Conservation (phyloP, 2,113 vertebrate species). For the Lophochroa leadbeateri region DNA sequence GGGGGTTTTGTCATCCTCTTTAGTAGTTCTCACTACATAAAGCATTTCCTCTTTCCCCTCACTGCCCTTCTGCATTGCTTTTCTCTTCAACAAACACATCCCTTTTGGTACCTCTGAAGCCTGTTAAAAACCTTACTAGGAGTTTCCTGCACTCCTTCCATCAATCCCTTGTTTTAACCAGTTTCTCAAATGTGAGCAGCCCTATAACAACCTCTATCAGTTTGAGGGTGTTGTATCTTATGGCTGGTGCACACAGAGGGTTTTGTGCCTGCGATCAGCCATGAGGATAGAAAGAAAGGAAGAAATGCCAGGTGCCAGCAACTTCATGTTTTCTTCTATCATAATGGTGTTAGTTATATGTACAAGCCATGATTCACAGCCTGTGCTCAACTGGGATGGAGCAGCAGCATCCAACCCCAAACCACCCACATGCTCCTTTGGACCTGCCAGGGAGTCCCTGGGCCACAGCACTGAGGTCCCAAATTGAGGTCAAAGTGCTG, state of each 20-base stretch:
- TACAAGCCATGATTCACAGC: neutral
- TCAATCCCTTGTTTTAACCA: neutral
- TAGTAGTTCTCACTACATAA: neutral
- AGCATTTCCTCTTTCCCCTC: neutral
- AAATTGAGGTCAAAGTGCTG: neutral
- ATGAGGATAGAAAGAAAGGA: neutral
- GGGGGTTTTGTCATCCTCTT: neutral
- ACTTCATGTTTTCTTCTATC: neutral
- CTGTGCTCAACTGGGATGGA: fast-evolving
- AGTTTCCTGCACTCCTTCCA: neutral
- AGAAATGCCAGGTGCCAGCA: neutral
- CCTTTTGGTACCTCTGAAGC: neutral
- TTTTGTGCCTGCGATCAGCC: neutral
- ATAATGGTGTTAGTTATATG: neutral
- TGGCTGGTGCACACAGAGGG: neutral
- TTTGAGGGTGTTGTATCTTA: neutral
- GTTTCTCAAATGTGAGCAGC: neutral
- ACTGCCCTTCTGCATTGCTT: neutral
- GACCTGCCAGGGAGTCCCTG: fast-evolving
- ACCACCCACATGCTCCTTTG: neutral
- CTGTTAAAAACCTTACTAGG: neutral
- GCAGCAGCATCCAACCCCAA: neutral
- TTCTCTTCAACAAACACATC: neutral
- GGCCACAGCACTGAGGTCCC: fast-evolving
- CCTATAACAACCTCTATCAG: neutral